These are phyloP conservation scores for Drosophila colorata DNA, from an alignment of 2,888 invertebrate genomes.

Conservation along the genomic window DNA sequence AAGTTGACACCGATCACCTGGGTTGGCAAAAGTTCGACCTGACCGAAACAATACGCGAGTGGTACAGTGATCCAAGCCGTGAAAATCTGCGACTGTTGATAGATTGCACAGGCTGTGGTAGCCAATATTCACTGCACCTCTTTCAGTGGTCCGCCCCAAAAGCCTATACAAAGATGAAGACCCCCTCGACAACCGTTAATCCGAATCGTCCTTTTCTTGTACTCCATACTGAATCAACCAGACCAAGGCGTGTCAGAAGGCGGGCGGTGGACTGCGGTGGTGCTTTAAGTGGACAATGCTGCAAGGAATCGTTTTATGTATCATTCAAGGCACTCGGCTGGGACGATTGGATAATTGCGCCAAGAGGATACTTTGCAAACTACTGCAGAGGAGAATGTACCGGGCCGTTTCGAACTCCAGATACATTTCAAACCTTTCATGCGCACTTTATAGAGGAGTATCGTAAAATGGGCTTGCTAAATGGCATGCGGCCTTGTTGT, in stretches of 20 bases:
- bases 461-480: conserved; percentile 90
- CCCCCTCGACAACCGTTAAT: conserved; percentile 84
- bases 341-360: conserved; percentile 98
- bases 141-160: conserved; percentile 75
- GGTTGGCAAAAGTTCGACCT: conserved; percentile 96
- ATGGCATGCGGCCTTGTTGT: conserved; percentile 95
- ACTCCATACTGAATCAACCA: conserved; percentile 90
- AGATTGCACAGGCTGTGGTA: conserved; percentile 93
- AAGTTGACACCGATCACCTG: conserved; percentile 88
- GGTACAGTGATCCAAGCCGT: conserved; percentile 86
- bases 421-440: conserved; percentile 94
- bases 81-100: conserved; percentile 91
- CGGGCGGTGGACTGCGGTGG: conserved; percentile 93
- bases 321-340: conserved; percentile 96
- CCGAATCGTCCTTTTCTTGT: conserved; percentile 93
- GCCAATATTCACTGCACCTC: conserved; percentile 89
- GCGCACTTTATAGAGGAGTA: conserved; percentile 96
- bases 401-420: conserved; percentile 91
- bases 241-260: conserved; percentile 90
- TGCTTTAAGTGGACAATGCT: conserved; percentile 90
- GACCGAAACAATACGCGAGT: conserved; percentile 91
- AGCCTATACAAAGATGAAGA: conserved; percentile 15
- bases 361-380: conserved; percentile 96
- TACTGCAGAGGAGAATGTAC: conserved; percentile 96
- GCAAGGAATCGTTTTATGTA: conserved; percentile 95